Evolutionary conservation across 1,140 invertebrate genomes (phyloP), one percentile per base, ranked within the genome.

Genomic region (Drosophila quadrilineata): DNA sequence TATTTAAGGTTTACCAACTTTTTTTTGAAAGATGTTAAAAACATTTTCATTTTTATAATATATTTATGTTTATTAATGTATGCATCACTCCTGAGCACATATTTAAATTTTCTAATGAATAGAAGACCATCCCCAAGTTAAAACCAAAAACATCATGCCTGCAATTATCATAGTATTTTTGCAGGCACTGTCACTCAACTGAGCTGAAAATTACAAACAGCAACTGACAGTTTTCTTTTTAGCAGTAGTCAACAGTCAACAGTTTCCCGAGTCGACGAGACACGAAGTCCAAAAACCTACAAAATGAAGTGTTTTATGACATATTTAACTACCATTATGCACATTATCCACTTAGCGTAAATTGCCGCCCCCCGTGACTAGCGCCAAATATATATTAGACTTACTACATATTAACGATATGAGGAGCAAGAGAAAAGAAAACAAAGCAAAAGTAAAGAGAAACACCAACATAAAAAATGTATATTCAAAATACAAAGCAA

Each of bases 321-420:
- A 84, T 84, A 84, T 84, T 84, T 85, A 84, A 84, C 79, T 79
- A 84, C 70, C 74, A 84, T 85, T 79, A 85, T 84, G 70, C 66
- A 84, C 71, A 84, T 84, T 84, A 84, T 84, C 79, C 79, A 84
- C 79, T 84, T 84, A 85, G 79, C 58, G 66, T 46, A 84, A 84
- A 84, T 84, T 84, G 73, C 79, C 79, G 74, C 79, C 79, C 79
- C 66, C 79, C 79, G 74, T 45, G 58, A 64, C 59, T 65, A 50
- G 50, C 59, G 40, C 48, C 58, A 52, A 65, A 70, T 79, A 75
- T 85, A 85, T 26, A 8, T 28, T 6, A 26, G 41, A n/a, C n/a
- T n/a, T n/a, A n/a, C n/a, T n/a, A n/a, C n/a, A n/a, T 84, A 77
- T 84, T 77, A 84, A 52, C 62, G 43, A 45, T 45, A 52, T 10